A percentile compares a stretch with the other conserved stretches of the same genome.
phyloP scores from a whole-genome alignment of 2,888 invertebrate species.

The Brachyptera putata region DNA sequence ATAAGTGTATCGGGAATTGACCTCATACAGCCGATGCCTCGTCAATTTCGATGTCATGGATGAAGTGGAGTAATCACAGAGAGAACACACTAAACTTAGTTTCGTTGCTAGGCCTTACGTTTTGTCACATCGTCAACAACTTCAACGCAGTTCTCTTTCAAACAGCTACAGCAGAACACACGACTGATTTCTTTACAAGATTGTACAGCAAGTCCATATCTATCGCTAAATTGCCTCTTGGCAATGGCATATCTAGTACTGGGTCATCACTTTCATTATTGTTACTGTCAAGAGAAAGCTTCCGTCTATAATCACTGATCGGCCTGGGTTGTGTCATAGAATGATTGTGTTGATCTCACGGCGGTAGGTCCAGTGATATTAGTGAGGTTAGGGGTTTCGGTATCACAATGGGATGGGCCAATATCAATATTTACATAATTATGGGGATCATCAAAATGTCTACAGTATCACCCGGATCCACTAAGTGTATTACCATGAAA shows the following conservation, averaged over 20 bases:
- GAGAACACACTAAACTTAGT: background rate
- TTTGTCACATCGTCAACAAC: background rate
- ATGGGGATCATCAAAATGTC: too few relatives aligned
- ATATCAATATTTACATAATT: too few relatives aligned
- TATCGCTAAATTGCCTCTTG: background rate
- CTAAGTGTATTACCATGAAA: background rate
- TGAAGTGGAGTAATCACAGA: background rate
- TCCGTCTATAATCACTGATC: background rate
- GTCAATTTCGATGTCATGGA: slow-evolving; percentile 6
- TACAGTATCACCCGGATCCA: too few relatives aligned
- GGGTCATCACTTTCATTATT: background rate
- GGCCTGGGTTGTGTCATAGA: too few relatives aligned
- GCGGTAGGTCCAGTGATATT: too few relatives aligned
- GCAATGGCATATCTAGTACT: too few relatives aligned
- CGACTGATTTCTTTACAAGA: background rate
- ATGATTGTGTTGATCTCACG: too few relatives aligned
- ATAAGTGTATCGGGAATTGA: background rate
- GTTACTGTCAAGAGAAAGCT: background rate
- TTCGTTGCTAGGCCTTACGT: background rate
- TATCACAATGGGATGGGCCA: too few relatives aligned
- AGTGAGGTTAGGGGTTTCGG: too few relatives aligned
- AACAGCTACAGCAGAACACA: background rate
- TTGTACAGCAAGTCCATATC: background rate
- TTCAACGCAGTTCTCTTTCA: background rate
- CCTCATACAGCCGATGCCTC: background rate